These are phyloP conservation scores for Alitta virens DNA, from an alignment of 2,888 invertebrate species.

Conservation along the genomic window DNA sequence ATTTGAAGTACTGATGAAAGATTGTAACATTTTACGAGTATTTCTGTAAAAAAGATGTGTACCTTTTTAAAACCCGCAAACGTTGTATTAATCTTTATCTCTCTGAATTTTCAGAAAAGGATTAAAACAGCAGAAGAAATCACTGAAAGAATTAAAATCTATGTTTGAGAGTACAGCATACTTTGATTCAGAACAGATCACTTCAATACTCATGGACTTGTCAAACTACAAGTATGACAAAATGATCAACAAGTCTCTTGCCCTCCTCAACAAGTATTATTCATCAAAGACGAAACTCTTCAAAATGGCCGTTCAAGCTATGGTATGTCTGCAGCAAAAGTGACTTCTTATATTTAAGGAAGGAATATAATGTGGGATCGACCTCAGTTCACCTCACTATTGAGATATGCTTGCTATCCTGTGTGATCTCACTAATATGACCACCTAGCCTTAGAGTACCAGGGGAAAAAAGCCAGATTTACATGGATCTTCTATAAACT, in stretches of 20 bases:
- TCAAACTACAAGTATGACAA: conserved; percentile 39
- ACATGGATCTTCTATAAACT: no score
- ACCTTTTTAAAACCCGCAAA: neutral
- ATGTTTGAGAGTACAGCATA: conserved; percentile 37
- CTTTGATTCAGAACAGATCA: conserved; percentile 35
- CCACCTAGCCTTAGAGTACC: no score
- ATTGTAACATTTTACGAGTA: no score
- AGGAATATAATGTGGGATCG: no score
- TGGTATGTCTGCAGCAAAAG: conserved; percentile 20
- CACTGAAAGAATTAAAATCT: conserved; percentile 31
- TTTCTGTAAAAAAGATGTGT: neutral
- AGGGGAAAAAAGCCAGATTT: no score
- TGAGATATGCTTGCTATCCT: no score
- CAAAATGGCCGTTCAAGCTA: conserved; percentile 38
- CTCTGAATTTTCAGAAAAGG: conserved; percentile 21
- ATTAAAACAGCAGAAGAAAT: conserved; percentile 29
- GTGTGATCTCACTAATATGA: no score
- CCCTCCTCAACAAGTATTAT: conserved; percentile 37
- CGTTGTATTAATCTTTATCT: no score
- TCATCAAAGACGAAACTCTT: conserved; percentile 38
- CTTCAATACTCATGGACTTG: conserved; percentile 35
- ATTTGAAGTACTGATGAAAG: no score
- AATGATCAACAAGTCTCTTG: conserved; percentile 37
- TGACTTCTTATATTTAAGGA: neutral
- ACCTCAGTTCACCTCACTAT: no score